Evolutionary conservation across 2,888 invertebrate species (phyloP).

Genomic region (Entomobrya multifasciata): DNA sequence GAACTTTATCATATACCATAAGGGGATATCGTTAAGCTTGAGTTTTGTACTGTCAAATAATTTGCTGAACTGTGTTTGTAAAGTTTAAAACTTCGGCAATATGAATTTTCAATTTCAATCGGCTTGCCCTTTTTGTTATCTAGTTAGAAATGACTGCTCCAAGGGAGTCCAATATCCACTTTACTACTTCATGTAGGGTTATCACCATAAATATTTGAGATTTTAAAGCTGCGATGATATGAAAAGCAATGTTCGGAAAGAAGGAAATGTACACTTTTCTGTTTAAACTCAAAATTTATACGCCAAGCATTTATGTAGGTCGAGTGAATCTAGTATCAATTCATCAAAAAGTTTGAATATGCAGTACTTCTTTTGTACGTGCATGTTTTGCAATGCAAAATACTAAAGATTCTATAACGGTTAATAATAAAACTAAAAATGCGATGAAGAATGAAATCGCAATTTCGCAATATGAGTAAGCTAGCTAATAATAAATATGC

Average conservation of each 20-base stretch:
- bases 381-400: too few relatives aligned
- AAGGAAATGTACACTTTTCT: neutral
- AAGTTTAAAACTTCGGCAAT: conserved; percentile 32
- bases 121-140: conserved; percentile 69
- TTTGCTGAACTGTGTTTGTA: conserved; percentile 22
- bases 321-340: too few relatives aligned
- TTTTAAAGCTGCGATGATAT: conserved; percentile 32
- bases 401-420: too few relatives aligned
- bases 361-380: too few relatives aligned
- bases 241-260: neutral
- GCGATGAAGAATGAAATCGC: too few relatives aligned
- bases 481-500: neutral
- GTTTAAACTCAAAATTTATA: neutral
- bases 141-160: conserved; percentile 57
- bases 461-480: neutral
- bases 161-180: conserved; percentile 67
- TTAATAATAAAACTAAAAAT: too few relatives aligned
- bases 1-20: neutral
- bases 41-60: conserved; percentile 47
- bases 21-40: conserved; percentile 3
- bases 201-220: conserved; percentile 42
- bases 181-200: conserved; percentile 32
- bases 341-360: too few relatives aligned
- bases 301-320: too few relatives aligned
- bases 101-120: conserved; percentile 70